Evolutionary conservation across 2,113 vertebrate genomes (phyloP).

Genomic region (Brachirus orientalis): DNA sequence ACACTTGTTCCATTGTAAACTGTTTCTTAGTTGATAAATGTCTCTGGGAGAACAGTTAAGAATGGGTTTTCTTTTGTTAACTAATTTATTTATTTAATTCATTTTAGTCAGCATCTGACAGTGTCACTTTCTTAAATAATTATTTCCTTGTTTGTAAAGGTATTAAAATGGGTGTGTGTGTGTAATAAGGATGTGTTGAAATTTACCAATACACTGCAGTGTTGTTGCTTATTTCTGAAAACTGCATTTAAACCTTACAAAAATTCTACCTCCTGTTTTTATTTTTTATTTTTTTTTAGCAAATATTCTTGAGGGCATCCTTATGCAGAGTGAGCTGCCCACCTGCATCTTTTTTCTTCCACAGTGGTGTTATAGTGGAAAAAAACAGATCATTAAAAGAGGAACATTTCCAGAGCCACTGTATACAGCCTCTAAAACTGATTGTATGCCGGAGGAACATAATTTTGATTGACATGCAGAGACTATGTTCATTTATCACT

Average conservation of each 20-base stretch:
- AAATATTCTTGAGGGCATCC: constrained; percentile 11
- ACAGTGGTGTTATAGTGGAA: background rate
- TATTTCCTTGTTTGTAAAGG: background rate
- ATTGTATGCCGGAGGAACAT: constrained; percentile 14
- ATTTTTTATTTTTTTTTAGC: background rate
- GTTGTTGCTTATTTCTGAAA: background rate
- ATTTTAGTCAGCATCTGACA: constrained; percentile 26
- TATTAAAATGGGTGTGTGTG: background rate
- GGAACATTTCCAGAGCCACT: background rate
- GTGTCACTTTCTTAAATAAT: constrained; percentile 19
- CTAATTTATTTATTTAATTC: background rate
- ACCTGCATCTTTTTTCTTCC: constrained; percentile 13
- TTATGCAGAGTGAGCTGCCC: background rate
- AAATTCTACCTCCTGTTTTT: background rate
- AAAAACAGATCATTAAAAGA: constrained; percentile 21
- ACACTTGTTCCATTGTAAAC: background rate
- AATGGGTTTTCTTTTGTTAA: constrained; percentile 19
- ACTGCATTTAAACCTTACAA: background rate
- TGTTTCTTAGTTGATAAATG: constrained; percentile 13
- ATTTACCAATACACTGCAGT: background rate
- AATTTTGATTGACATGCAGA: constrained; percentile 51
- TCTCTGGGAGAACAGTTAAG: constrained; percentile 19
- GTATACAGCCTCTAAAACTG: too few relatives aligned
- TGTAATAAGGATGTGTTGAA: background rate
- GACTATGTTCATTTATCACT: constrained; percentile 55